These are phyloP conservation scores for Piezodorus guildinii DNA, from an alignment of 1,140 invertebrate genomes.

Conservation along the genomic window DNA sequence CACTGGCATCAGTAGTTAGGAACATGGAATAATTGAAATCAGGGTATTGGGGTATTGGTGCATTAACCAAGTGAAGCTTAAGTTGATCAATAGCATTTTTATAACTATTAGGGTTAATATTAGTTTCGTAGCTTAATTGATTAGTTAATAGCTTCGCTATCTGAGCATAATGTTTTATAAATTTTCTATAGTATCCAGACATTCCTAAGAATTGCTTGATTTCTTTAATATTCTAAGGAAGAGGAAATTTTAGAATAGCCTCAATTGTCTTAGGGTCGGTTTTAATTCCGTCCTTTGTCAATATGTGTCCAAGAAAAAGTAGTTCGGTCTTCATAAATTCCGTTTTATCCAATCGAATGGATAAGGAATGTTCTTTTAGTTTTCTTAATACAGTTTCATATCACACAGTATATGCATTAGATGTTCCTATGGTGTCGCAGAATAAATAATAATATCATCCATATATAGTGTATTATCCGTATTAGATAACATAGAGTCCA, in stretches of 20 bases:
- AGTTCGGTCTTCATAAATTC: no score
- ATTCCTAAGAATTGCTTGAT: conserved; percentile 37
- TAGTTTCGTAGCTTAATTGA: conserved; percentile 31
- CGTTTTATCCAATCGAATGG: no score
- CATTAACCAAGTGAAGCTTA: no score
- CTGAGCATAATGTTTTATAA: conserved; percentile 30
- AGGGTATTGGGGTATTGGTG: conserved; percentile 35
- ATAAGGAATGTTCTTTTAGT: no score
- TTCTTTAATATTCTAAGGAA: conserved; percentile 33
- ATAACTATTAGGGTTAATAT: conserved; percentile 1
- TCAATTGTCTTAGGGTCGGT: no score
- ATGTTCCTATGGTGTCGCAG: conserved; percentile 31
- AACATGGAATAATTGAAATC: conserved; percentile 32
- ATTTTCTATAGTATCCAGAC: conserved; percentile 34
- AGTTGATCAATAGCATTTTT: neutral
- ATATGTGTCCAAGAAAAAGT: no score
- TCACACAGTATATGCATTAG: no score
- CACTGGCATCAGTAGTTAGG: conserved; percentile 34
- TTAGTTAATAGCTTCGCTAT: conserved; percentile 32
- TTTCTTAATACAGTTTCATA: no score
- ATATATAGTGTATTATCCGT: conserved; percentile 33
- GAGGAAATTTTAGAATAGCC: neutral
- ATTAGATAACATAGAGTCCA: conserved; percentile 33
- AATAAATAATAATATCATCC: conserved; percentile 36
- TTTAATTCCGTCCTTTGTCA: no score